Percentiles rank a stretch among this genome's conserved stretches.
Evolutionary conservation across 2,113 vertebrate genomes (phyloP).

Genomic region (Salvelinus namaycush): DNA sequence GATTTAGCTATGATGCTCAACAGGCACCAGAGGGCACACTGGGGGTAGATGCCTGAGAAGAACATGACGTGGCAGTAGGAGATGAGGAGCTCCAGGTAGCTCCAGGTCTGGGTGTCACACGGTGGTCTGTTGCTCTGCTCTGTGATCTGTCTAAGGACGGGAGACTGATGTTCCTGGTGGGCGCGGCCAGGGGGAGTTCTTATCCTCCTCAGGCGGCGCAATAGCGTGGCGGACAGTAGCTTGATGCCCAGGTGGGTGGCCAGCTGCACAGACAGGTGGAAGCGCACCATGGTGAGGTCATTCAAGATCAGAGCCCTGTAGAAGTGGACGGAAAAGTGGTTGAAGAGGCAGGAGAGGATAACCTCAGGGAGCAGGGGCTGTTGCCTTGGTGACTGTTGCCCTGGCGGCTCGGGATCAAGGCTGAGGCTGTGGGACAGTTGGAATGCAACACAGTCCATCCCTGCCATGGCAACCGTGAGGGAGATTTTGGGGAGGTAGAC

Average conservation of each 20-base stretch:
- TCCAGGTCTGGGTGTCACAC: neutral
- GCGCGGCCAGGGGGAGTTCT: neutral
- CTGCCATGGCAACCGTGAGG: conserved; percentile 11
- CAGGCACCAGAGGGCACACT: conserved; percentile 20
- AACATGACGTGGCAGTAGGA: conserved; percentile 24
- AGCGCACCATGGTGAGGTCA: neutral
- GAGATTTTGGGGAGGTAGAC: conserved; percentile 12
- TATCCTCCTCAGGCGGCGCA: neutral
- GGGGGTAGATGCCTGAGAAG: conserved; percentile 26
- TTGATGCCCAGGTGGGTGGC: conserved; percentile 5
- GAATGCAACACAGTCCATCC: conserved; percentile 11
- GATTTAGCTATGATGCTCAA: neutral
- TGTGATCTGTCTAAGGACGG: conserved; percentile 11
- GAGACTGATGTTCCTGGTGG: neutral
- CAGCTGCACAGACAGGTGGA: conserved; percentile 17
- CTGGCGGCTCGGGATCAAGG: neutral
- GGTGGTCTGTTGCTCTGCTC: conserved; percentile 15
- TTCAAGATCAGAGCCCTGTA: conserved; percentile 1
- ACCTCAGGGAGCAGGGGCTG: conserved; percentile 22
- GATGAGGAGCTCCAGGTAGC: conserved; percentile 21
- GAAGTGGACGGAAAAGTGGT: conserved; percentile 23
- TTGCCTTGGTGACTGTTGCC: neutral
- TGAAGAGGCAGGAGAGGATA: conserved; percentile 20
- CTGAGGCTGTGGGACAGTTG: conserved; percentile 2
- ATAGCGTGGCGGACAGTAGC: neutral